Percentiles rank a stretch among this genome's conserved stretches.
Evolutionary conservation across 2,797 vertebrate species (phyloP).

Genomic region (Argya squamiceps): DNA sequence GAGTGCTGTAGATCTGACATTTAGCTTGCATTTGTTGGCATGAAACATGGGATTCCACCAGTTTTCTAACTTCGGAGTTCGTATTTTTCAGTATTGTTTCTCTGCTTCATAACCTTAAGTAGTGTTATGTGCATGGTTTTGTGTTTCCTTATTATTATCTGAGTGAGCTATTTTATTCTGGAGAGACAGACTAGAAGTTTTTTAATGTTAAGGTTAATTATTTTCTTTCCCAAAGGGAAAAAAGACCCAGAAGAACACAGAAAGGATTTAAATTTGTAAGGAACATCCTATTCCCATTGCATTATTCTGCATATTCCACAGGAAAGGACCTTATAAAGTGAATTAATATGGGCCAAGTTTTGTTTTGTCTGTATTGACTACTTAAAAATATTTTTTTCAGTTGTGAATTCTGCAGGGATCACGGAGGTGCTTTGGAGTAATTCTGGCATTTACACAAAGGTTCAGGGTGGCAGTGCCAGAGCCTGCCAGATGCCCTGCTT

Average conservation of each 20-base stretch:
- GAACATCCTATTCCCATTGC: neutral
- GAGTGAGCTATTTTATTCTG: neutral
- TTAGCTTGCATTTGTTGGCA: constrained; percentile 21
- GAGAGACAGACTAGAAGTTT: neutral
- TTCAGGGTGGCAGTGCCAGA: neutral
- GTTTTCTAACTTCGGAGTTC: neutral
- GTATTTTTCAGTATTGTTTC: neutral
- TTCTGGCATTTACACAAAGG: neutral
- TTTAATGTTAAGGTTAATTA: neutral
- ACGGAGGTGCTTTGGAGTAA: neutral
- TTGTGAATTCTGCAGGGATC: neutral
- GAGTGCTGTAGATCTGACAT: constrained; percentile 3
- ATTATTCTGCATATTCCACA: neutral
- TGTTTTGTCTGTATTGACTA: neutral
- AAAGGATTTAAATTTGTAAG: neutral
- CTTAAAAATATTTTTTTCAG: neutral
- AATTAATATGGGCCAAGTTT: neutral
- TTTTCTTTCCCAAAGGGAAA: neutral
- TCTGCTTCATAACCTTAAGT: constrained; percentile 21
- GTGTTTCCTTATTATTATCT: constrained; percentile 34
- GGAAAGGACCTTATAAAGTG: neutral
- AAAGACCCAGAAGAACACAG: neutral
- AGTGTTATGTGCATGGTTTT: constrained; percentile 37
- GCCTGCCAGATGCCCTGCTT: rapidly evolving
- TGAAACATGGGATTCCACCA: constrained; percentile 1